Evolutionary conservation across 2,888 invertebrate genomes (phyloP), one percentile per base, ranked within the genome.

Genomic region (Cylloceria caligata): DNA sequence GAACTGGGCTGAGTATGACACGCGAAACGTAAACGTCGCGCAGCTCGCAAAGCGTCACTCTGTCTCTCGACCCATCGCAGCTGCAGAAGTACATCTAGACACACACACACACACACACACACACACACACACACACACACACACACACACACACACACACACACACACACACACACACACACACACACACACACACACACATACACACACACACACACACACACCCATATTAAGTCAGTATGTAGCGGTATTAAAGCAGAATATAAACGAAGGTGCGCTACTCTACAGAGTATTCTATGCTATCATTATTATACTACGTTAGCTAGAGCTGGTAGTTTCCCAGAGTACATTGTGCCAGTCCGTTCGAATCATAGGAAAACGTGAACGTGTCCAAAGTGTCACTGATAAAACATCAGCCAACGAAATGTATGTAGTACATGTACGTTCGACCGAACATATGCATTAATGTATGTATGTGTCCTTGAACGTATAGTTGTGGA

Each of bases 11-110:
- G 39, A 47, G 79, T 79, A 83, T 83, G 82, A 83, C 82, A 83
- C 75, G 82, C 79, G 79, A 83, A 79, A 83, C 82, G 82, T 73
- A 76, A 79, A 80, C 76, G 82, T 83, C 82, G 75, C 72, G 82
- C 62, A 62, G 72, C 79, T 80, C 82, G 82, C 79, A 72, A 80
- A 76, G 67, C 72, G 82, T 80, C 82, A 83, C 79, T 83, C 82
- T 76, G 76, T 72, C 68, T 55, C 72, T 39, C 79, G 68, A 55
- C 75, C 75, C 57, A 67, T 60, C 71, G 60, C 81, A 60, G 49
- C 74, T 80, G 65, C 65, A 16, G 19, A 60, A 21, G 65, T 65
- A 55, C 55, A 72, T 45, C 67, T 34, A 36, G 24, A 64, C 47
- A 13, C 21, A 68, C 47, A 19, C 24, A 47, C 45, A 52, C 13